These are phyloP conservation scores for Harmothoe impar DNA, from an alignment of 2,888 invertebrate species.

Conservation along the genomic window DNA sequence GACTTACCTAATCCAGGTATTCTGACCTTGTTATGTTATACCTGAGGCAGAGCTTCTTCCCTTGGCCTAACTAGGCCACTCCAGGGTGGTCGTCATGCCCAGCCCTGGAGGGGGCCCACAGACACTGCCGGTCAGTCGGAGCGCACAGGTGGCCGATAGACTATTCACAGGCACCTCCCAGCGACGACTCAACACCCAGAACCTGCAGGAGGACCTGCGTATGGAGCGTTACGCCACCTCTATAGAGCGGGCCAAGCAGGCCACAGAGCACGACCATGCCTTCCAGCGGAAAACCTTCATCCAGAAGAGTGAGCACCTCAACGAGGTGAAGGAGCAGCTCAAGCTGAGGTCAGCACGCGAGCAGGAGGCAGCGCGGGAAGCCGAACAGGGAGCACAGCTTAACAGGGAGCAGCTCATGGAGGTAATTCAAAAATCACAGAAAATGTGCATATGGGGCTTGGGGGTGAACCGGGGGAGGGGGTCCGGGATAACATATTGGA, in stretches of 20 bases:
- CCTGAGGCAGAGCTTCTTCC: no score
- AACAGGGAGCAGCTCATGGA: background rate
- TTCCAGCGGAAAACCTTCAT: background rate
- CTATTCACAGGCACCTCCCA: background rate
- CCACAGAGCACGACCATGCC: background rate
- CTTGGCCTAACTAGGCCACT: no score
- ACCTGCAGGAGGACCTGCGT: background rate
- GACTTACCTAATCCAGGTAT: no score
- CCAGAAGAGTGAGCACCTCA: slow-evolving; percentile 17
- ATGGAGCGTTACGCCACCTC: background rate
- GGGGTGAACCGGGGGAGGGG: no score
- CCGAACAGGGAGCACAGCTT: background rate
- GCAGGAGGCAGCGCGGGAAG: no score
- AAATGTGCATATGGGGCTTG: no score
- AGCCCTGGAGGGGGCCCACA: background rate
- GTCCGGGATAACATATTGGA: no score
- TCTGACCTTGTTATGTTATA: no score
- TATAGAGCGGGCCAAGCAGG: background rate
- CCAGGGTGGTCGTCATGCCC: no score
- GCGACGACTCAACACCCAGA: background rate
- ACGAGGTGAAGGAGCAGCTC: no score
- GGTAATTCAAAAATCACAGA: no score
- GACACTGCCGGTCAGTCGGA: background rate
- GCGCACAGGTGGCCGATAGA: background rate
- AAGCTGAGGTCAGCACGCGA: no score